Evolutionary conservation across 2,113 vertebrate genomes (phyloP).

Genomic region (Vidua chalybeata): DNA sequence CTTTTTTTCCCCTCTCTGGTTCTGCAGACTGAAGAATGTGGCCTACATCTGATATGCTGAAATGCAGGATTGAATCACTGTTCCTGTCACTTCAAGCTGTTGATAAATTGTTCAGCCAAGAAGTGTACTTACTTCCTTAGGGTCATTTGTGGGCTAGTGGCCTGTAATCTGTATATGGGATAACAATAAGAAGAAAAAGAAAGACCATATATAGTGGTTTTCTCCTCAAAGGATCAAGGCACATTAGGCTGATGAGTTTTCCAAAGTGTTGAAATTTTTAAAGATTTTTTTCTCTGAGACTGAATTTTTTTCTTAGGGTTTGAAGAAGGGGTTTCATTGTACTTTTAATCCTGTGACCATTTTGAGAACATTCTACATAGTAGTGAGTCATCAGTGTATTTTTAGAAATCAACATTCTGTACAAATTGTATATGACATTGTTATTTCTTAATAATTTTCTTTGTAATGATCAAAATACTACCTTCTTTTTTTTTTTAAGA

Average conservation of each 20-base stretch:
- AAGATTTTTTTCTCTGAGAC: neutral
- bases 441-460: neutral
- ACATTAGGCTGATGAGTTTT: neutral
- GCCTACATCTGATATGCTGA: constrained; percentile 83
- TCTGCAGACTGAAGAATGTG: constrained; percentile 86
- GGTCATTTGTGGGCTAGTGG: constrained; percentile 71
- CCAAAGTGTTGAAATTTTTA: neutral
- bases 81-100: constrained; percentile 83
- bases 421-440: neutral
- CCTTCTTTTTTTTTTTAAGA: neutral
- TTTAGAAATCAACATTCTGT: neutral
- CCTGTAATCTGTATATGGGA: constrained; percentile 46
- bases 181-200: constrained; percentile 2
- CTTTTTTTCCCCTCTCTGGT: constrained; percentile 81
- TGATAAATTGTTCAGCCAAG: constrained; percentile 83
- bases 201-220: neutral
- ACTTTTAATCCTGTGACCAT: neutral
- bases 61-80: constrained; percentile 76
- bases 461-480: neutral
- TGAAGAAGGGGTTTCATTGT: neutral
- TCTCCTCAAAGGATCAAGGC: neutral
- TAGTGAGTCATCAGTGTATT: neutral
- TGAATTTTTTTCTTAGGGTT: neutral
- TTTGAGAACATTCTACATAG: neutral
- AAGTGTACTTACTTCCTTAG: constrained; percentile 76